Percentiles rank a stretch among this genome's conserved stretches.
phyloP scores from a whole-genome alignment of 2,113 vertebrate genomes.

The Onychostruthus taczanowskii region DNA sequence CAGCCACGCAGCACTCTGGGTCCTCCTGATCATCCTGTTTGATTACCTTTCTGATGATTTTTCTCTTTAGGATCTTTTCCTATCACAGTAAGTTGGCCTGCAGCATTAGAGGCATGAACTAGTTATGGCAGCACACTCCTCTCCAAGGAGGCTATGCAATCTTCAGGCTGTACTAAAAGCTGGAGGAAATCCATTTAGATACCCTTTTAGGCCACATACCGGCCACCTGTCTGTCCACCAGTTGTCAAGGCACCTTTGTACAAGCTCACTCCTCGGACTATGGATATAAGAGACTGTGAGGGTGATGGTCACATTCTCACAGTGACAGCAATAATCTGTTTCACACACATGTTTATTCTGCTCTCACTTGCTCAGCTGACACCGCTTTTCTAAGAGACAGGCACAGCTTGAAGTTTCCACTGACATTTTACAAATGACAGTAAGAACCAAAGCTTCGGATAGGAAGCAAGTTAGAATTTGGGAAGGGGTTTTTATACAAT shows the following conservation, averaged over 20 bases:
- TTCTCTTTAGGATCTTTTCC: not conserved
- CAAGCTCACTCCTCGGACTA: not conserved
- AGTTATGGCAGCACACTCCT: not conserved
- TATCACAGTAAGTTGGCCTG: not conserved
- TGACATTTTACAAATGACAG: not conserved
- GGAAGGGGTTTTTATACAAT: not conserved
- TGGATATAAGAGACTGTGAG: not conserved
- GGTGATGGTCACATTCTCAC: not conserved
- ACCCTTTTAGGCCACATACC: not conserved
- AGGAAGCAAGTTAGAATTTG: not conserved
- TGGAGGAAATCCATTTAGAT: not conserved
- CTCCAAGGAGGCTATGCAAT: not conserved
- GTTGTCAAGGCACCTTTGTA: not conserved
- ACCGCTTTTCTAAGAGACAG: not conserved
- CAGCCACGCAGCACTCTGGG: not conserved
- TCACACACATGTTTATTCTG: not conserved
- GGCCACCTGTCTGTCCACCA: not conserved
- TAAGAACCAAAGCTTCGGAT: not conserved
- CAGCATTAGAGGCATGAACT: not conserved
- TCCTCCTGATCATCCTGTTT: not conserved
- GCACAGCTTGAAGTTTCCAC: not conserved
- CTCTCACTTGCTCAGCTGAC: not conserved
- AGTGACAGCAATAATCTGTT: not conserved
- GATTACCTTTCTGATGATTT: not conserved
- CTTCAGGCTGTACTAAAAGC: not conserved